phyloP scores from a whole-genome alignment of 2,888 invertebrate species.

The Clistopyga incitator region DNA sequence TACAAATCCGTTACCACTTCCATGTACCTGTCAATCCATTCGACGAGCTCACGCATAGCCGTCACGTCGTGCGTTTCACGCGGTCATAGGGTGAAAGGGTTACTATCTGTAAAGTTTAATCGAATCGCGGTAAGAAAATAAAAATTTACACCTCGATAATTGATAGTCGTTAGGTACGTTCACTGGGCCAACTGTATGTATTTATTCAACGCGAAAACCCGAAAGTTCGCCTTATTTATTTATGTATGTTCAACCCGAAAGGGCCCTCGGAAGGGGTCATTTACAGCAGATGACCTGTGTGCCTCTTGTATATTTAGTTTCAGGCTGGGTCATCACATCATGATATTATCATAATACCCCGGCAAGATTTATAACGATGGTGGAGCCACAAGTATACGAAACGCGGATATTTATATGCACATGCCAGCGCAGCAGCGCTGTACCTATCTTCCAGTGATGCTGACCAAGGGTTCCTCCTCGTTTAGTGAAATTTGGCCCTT shows the following conservation, averaged over 20 bases:
- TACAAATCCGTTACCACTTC: conserved; percentile 56
- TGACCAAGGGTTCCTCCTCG: conserved; percentile 72
- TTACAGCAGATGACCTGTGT: background rate
- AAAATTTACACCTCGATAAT: background rate
- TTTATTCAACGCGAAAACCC: background rate
- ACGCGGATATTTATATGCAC: conserved; percentile 13
- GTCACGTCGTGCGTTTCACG: conserved; percentile 11
- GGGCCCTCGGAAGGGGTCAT: background rate
- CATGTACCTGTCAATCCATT: conserved; percentile 54
- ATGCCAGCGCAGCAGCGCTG: conserved; percentile 26
- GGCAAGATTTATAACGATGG: background rate
- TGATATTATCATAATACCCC: background rate
- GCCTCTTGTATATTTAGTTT: background rate
- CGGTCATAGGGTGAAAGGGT: conserved; percentile 14
- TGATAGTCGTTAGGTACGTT: background rate
- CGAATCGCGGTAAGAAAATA: background rate
- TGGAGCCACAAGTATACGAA: background rate
- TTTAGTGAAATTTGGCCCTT: conserved; percentile 60
- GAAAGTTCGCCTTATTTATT: background rate
- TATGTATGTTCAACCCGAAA: background rate
- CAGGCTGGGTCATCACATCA: background rate
- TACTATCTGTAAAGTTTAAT: conserved; percentile 26
- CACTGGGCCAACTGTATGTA: background rate
- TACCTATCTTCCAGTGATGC: conserved; percentile 57
- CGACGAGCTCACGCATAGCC: conserved; percentile 57